Conservation (phyloP, 2,113 vertebrate species). For the Galbula dea region DNA sequence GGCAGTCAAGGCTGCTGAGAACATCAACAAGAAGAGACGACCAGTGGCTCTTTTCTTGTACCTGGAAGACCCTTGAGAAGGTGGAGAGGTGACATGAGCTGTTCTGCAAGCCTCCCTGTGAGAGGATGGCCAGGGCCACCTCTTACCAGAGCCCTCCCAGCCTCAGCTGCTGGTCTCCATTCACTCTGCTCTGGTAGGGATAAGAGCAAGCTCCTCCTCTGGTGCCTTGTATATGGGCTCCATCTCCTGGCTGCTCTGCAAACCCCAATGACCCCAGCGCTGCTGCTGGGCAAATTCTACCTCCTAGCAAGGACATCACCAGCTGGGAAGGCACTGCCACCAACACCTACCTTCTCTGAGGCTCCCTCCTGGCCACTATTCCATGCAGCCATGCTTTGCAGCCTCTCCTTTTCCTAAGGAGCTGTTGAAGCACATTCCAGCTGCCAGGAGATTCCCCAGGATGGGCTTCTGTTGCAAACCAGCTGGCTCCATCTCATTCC, state of each 20-base stretch:
- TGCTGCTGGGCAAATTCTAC: background rate
- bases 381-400: background rate
- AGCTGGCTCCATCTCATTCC: background rate
- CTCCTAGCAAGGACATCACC: background rate
- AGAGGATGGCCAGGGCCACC: background rate
- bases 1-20: background rate
- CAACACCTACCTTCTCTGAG: background rate
- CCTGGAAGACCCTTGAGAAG: background rate
- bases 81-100: background rate
- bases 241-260: slow-evolving; percentile 48
- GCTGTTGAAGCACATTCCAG: background rate
- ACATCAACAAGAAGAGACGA: background rate
- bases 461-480: background rate
- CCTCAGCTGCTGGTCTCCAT: background rate
- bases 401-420: background rate
- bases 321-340: background rate
- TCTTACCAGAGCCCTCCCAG: background rate
- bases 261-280: background rate
- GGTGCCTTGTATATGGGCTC: slow-evolving; percentile 18
- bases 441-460: background rate
- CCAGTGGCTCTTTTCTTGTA: background rate
- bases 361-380: background rate
- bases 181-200: background rate
- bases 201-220: background rate
- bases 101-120: background rate